These are phyloP conservation scores for Teleogryllus oceanicus DNA, from an alignment of 2,888 invertebrate genomes.

Conservation along the genomic window DNA sequence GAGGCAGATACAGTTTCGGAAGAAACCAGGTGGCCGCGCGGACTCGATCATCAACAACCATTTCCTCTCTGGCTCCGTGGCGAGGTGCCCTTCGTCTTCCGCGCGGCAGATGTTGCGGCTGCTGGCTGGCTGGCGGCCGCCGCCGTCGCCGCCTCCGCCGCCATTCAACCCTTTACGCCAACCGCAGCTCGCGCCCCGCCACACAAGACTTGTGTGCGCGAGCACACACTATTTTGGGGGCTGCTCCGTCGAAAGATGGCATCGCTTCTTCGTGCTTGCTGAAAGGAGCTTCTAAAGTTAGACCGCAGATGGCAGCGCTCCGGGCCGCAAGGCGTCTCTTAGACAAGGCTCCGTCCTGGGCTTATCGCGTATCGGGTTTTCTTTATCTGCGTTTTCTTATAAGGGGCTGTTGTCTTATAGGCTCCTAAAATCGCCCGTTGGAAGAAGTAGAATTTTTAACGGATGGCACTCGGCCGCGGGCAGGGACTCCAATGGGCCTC, in stretches of 20 bases:
- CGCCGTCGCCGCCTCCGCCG: not conserved
- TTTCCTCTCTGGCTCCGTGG: not conserved
- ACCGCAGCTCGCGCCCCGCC: not conserved
- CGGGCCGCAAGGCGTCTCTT: not conserved
- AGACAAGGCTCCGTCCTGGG: not conserved
- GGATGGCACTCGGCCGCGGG: not conserved
- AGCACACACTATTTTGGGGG: not conserved
- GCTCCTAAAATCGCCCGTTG: not conserved
- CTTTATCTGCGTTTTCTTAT: not conserved
- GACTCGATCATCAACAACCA: not conserved
- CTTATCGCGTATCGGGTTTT: not conserved
- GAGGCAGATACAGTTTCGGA: conserved; percentile 18
- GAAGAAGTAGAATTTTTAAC: not conserved
- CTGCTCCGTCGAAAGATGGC: not conserved
- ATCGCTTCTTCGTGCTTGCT: not conserved
- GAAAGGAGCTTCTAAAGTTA: not conserved
- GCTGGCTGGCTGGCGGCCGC: not conserved
- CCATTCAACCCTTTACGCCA: not conserved
- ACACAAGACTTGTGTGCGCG: not conserved
- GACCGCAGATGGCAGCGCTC: not conserved
- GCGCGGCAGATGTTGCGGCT: conserved; percentile 18
- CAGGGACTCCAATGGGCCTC: not conserved
- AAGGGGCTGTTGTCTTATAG: not conserved
- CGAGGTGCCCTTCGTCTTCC: not conserved
- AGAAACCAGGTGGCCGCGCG: not conserved